phyloP scores from a whole-genome alignment of 2,888 invertebrate genomes.

The Gortyna flavago region DNA sequence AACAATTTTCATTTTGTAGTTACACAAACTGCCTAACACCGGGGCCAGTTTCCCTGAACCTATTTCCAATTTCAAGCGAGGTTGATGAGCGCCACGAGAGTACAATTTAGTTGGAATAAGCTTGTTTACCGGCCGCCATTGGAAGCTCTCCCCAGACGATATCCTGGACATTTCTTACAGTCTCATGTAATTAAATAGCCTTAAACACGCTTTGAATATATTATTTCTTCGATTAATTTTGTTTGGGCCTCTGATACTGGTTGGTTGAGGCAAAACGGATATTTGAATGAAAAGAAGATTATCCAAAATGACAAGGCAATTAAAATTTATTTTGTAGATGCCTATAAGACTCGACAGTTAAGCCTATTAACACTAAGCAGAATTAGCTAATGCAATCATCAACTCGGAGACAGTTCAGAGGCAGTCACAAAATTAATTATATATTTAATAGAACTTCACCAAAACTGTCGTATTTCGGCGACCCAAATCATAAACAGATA shows the following conservation, averaged over 20 bases:
- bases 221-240: slow-evolving; percentile 21
- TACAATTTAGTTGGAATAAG: slow-evolving; percentile 39
- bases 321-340: not conserved
- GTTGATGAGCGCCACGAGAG: slow-evolving; percentile 25
- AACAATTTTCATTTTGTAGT: slow-evolving; percentile 1
- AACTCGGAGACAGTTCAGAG: slow-evolving; percentile 33
- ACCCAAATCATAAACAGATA: slow-evolving; percentile 72
- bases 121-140: slow-evolving; percentile 30
- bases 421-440: slow-evolving; percentile 59
- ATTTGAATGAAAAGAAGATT: not conserved
- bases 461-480: slow-evolving; percentile 63
- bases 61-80: slow-evolving; percentile 29
- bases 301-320: not conserved
- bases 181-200: slow-evolving; percentile 49
- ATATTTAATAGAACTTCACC: slow-evolving; percentile 57
- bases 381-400: slow-evolving; percentile 35
- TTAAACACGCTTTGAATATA: slow-evolving; percentile 28
- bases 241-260: not conserved
- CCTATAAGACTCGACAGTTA: not conserved
- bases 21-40: slow-evolving; percentile 6
- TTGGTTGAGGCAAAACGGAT: not conserved
- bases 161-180: slow-evolving; percentile 43
- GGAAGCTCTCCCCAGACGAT: slow-evolving; percentile 47
- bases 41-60: slow-evolving; percentile 2
- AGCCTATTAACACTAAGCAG: slow-evolving; percentile 6